Percentiles rank a stretch among this genome's conserved stretches.
Evolutionary conservation across 2,113 vertebrate species (phyloP).

Genomic region (Coreoperca whiteheadi): DNA sequence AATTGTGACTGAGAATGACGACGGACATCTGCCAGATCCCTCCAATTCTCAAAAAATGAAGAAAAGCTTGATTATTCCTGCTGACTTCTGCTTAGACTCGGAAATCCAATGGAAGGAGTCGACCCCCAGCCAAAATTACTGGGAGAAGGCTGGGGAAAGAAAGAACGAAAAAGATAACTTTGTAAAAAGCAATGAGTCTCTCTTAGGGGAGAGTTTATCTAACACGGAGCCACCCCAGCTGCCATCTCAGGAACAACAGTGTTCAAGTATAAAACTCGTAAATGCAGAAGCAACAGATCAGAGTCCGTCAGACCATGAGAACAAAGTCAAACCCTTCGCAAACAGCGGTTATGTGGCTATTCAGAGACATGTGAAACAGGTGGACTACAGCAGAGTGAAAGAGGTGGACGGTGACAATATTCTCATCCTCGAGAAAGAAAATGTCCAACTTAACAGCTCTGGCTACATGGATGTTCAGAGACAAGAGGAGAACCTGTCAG

Average conservation of each 20-base stretch:
- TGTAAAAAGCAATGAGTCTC: constrained; percentile 5
- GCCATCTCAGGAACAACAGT: not conserved
- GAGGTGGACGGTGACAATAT: constrained; percentile 78
- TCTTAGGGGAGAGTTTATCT: not conserved
- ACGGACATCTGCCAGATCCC: constrained; percentile 70
- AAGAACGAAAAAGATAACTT: not conserved
- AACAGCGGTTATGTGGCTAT: constrained; percentile 87
- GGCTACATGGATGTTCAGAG: constrained; percentile 81
- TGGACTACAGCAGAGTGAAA: constrained; percentile 87
- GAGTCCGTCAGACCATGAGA: not conserved
- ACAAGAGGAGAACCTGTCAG: constrained; percentile 70
- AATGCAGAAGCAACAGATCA: not conserved
- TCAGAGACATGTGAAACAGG: constrained; percentile 75
- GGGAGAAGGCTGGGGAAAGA: constrained; percentile 55
- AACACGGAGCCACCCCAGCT: not conserved
- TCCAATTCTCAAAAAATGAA: constrained; percentile 63
- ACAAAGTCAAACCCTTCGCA: constrained; percentile 39
- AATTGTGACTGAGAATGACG: constrained; percentile 87
- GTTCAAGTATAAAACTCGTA: not conserved
- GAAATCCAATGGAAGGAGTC: constrained; percentile 62
- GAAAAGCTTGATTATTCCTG: constrained; percentile 68
- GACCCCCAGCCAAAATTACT: not conserved
- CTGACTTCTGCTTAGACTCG: constrained; percentile 76
- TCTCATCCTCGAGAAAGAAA: constrained; percentile 83
- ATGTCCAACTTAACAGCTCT: constrained; percentile 21